Percentiles rank a stretch among this genome's conserved stretches.
Conservation (phyloP, 1,140 invertebrate species). For the Elysia chlorotica region DNA sequence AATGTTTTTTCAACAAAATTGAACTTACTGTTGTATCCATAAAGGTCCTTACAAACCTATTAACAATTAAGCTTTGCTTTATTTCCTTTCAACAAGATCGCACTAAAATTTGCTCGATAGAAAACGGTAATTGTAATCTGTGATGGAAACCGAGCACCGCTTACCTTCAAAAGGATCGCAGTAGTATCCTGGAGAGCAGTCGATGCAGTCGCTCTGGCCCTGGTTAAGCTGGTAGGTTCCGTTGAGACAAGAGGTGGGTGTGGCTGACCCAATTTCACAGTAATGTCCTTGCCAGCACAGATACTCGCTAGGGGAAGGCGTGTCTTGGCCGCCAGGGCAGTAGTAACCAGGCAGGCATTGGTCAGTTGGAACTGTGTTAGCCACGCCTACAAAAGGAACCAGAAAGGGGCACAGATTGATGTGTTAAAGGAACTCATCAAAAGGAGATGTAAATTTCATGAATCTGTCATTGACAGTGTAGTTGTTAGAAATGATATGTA, state of each 20-base stretch:
- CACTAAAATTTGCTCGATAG: too few relatives aligned
- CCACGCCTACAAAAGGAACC: too few relatives aligned
- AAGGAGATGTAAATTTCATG: too few relatives aligned
- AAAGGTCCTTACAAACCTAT: too few relatives aligned
- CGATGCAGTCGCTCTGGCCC: slow-evolving; percentile 37
- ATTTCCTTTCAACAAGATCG: too few relatives aligned
- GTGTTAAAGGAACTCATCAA: too few relatives aligned
- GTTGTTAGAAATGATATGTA: too few relatives aligned
- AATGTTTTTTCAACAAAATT: too few relatives aligned
- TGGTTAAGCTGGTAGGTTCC: slow-evolving; percentile 53
- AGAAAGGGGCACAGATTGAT: too few relatives aligned
- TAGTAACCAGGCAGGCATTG: slow-evolving; percentile 53
- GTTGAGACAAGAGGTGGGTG: slow-evolving; percentile 45
- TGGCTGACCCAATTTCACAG: slow-evolving; percentile 42
- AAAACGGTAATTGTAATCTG: not conserved
- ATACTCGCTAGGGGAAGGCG: slow-evolving; percentile 42
- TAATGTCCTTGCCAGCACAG: slow-evolving; percentile 50
- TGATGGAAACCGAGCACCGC: not conserved
- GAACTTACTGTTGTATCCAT: too few relatives aligned
- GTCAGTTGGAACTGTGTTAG: slow-evolving; percentile 37
- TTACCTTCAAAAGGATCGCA: slow-evolving; percentile 44
- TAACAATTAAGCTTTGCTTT: too few relatives aligned
- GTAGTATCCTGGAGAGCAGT: slow-evolving; percentile 53
- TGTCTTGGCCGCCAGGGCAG: slow-evolving; percentile 54
- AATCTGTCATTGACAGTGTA: too few relatives aligned